Conservation (phyloP, 30 jellyfish, hydroid and myxozoan genomes). For the Catostylus mosaicus region DNA sequence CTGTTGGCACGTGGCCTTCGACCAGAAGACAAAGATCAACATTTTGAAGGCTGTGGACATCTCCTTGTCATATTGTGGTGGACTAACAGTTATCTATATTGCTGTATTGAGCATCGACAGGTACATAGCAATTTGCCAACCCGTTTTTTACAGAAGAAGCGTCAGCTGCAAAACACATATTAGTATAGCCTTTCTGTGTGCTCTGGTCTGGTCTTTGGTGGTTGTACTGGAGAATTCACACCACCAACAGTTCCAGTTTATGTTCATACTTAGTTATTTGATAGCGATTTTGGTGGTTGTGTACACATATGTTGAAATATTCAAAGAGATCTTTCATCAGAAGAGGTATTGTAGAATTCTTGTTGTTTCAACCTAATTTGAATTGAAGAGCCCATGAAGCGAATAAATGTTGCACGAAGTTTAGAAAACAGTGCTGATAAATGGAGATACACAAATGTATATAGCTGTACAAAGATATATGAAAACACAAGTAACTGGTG, state of each 20-base stretch:
- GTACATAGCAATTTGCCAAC: constrained; percentile 13
- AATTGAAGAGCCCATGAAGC: no score
- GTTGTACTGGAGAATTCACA: not conserved
- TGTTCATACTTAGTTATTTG: not conserved
- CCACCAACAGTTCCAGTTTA: not conserved
- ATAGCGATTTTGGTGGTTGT: not conserved
- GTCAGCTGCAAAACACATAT: constrained; percentile 15
- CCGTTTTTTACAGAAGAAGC: not conserved
- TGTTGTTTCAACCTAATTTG: no score
- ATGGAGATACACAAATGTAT: no score
- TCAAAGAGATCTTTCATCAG: no score
- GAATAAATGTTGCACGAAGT: no score
- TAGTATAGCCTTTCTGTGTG: not conserved
- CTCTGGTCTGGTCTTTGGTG: not conserved
- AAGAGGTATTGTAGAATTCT: no score
- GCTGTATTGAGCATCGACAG: constrained; percentile 14
- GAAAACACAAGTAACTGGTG: no score
- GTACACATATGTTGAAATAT: no score
- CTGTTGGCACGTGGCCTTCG: not conserved
- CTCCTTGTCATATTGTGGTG: not conserved
- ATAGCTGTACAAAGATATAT: no score
- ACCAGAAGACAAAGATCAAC: not conserved
- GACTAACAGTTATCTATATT: constrained; percentile 2
- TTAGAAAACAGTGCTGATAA: no score
- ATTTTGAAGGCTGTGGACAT: not conserved